phyloP scores from a whole-genome alignment of 2,888 invertebrate species.

The Cancer borealis region DNA sequence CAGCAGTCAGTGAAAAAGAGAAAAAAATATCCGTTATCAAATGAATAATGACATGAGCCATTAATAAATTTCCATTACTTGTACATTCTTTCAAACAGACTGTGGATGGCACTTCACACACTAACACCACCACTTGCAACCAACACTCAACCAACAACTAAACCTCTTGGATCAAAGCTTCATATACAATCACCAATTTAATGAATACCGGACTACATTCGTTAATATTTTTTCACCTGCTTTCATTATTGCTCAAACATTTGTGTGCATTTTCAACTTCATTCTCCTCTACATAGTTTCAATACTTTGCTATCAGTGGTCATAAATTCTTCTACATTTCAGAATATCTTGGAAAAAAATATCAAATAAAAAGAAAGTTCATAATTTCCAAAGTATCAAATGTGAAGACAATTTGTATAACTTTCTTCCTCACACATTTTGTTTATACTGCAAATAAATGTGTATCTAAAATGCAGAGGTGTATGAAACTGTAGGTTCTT shows the following conservation, averaged over 20 bases:
- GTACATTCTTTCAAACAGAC: not conserved
- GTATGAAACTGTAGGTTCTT: too few relatives aligned
- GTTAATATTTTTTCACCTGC: not conserved
- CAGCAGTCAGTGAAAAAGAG: slow-evolving; percentile 65
- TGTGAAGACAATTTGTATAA: not conserved
- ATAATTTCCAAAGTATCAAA: not conserved
- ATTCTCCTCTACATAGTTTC: not conserved
- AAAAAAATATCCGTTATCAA: slow-evolving; percentile 67
- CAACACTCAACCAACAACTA: not conserved
- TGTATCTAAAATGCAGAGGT: not conserved
- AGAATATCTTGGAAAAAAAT: not conserved
- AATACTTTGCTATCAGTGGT: not conserved
- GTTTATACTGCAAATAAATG: not conserved
- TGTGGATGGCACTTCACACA: not conserved
- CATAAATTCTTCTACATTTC: not conserved
- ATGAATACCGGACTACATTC: not conserved
- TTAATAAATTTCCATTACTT: not conserved
- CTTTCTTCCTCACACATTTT: not conserved
- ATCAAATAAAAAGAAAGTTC: not conserved
- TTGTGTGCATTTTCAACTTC: not conserved
- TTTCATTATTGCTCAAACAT: not conserved
- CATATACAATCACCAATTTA: not conserved
- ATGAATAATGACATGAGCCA: slow-evolving; percentile 35
- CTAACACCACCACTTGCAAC: not conserved
- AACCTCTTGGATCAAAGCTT: not conserved